Evolutionary conservation across 2,113 vertebrate species (phyloP), one percentile per base, ranked within the genome.

Genomic region (Gopherus evgoodei): DNA sequence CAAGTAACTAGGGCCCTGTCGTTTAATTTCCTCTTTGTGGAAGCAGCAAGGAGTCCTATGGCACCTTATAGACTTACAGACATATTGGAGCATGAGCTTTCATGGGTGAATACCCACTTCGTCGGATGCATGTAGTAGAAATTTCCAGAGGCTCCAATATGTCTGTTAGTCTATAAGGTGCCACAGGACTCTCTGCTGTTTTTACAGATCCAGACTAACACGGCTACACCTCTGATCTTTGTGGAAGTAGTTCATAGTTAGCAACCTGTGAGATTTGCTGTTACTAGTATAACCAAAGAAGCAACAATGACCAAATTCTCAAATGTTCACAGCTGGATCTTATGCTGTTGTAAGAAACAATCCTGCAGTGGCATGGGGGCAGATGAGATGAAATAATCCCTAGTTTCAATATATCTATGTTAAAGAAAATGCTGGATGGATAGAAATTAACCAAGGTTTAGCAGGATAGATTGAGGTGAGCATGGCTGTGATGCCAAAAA

Each of bases 261-360:
- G 83, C 35, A 89, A 29, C 83, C 92, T 42, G 72, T 42, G 38
- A 75, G 72, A 11, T n/a, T 42, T 38, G 16, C 69, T 38, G 1
- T 0, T 0, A 72, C 0, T 24, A 82, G 0, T 12, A 65, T 76
- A 85, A 53, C 69, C 49, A 42, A 35, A 2, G 89, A 31, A 88
- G 87, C 86, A 9, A 0, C 50, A 81, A 86, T 0, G 0, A 88
- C n/a, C 9, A 2, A 21, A 42, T 80, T 81, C 49, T 24, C 78
- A 62, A 79, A 54, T 0, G 1, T 12, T 94, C 50, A 59, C 0
- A 0, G 54, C 47, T 90, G 1, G 0, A 52, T 44, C 8, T 93
- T 57, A 82, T 44, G 49, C 83, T 83, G 79, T 54, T 57, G 19
- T 75, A 85, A 83, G 83, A 65, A 84, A 94, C 62, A 62, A 31